Evolutionary conservation across 92 coral and sea anemone genomes (phyloP).

Genomic region (Phenganax stokvisi): DNA sequence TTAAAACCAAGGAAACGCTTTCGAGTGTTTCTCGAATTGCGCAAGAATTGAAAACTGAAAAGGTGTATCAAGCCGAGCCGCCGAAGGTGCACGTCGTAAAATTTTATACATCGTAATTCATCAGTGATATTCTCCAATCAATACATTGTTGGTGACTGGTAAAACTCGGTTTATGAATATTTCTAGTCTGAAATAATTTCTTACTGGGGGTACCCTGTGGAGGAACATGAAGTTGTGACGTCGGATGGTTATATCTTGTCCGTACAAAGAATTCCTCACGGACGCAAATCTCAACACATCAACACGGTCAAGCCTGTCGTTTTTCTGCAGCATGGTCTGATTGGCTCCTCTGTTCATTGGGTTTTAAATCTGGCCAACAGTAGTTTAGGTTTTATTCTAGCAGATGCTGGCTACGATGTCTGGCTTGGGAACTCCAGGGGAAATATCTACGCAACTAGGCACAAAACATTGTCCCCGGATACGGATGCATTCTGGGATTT

Average conservation of each 20-base stretch:
- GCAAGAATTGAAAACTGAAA: not conserved
- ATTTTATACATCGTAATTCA: not conserved
- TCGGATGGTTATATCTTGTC: constrained; percentile 75
- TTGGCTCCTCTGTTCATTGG: constrained; percentile 64
- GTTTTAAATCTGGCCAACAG: constrained; percentile 63
- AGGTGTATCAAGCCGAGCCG: not conserved
- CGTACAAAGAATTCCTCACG: constrained; percentile 73
- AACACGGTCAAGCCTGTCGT: constrained; percentile 51
- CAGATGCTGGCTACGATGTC: constrained; percentile 80
- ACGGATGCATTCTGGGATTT: constrained; percentile 78
- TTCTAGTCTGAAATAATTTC: constrained; percentile 64
- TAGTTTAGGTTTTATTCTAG: constrained; percentile 67
- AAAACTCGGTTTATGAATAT: not conserved
- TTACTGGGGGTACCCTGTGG: constrained; percentile 84
- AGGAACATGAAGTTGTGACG: constrained; percentile 63
- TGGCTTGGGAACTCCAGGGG: constrained; percentile 92
- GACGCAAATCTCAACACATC: constrained; percentile 38
- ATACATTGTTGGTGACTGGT: not conserved
- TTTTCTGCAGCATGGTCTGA: constrained; percentile 73
- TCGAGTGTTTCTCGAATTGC: too few relatives aligned
- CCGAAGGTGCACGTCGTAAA: not conserved
- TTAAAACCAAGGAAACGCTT: too few relatives aligned
- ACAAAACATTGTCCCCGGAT: constrained; percentile 53
- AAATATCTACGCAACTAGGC: constrained; percentile 63
- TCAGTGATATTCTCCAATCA: not conserved